These are phyloP conservation scores for Agrochola lychnidis DNA, from an alignment of 2,888 invertebrate species.

Conservation along the genomic window DNA sequence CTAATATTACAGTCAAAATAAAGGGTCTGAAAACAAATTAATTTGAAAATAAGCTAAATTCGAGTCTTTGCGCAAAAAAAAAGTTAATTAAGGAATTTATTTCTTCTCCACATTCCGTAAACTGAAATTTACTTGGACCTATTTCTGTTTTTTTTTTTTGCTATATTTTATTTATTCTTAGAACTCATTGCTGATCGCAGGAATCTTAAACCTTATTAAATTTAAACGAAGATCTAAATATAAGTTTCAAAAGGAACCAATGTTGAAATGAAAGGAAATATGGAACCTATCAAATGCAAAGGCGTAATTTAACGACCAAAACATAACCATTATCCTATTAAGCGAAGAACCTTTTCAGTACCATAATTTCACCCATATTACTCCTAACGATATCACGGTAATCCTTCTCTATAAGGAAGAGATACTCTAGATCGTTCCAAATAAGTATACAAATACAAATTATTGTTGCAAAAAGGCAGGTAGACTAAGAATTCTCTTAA, in stretches of 20 bases:
- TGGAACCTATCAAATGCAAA: conserved; percentile 18
- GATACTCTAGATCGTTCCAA: conserved; percentile 53
- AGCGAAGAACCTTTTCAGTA: conserved; percentile 10
- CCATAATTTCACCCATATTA: conserved; percentile 42
- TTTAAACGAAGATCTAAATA: neutral
- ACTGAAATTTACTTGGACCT: conserved; percentile 24
- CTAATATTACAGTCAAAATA: conserved; percentile 32
- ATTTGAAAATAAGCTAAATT: conserved; percentile 36
- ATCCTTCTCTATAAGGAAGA: conserved; percentile 51
- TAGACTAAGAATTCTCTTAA: conserved; percentile 84
- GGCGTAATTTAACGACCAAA: conserved; percentile 39
- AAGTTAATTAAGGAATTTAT: conserved; percentile 49
- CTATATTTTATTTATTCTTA: conserved; percentile 7
- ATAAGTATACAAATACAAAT: conserved; percentile 71
- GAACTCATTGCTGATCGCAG: neutral
- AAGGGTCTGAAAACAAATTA: conserved; percentile 37
- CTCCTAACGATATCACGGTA: conserved; percentile 41
- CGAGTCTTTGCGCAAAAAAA: conserved; percentile 42
- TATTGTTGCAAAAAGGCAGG: conserved; percentile 77
- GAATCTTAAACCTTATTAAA: conserved; percentile 7
- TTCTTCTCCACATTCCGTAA: conserved; percentile 19
- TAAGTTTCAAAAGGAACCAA: neutral
- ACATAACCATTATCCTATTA: conserved; percentile 16
- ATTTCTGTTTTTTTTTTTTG: conserved; percentile 1
- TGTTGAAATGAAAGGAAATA: conserved; percentile 4